phyloP scores from a whole-genome alignment of 2,797 vertebrate genomes.

The Tangara arthus region DNA sequence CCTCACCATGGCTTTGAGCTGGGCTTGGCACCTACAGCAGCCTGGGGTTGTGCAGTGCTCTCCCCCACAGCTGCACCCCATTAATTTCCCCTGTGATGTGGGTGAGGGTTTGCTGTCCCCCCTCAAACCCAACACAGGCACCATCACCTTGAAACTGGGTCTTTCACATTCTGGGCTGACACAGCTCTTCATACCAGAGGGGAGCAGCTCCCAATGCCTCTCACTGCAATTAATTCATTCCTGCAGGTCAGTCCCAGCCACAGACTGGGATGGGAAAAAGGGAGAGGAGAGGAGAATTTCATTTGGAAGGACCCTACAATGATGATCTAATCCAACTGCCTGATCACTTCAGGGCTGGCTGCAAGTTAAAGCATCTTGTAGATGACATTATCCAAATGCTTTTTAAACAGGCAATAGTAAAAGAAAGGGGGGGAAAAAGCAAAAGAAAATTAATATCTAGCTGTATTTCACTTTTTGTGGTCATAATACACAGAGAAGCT shows the following conservation, averaged over 20 bases:
- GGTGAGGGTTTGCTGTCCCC: neutral
- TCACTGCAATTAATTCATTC: neutral
- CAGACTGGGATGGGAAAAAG: too few relatives aligned
- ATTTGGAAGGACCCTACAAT: neutral
- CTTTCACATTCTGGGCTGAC: neutral
- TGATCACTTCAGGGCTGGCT: neutral
- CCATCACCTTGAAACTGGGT: neutral
- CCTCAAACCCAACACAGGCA: neutral
- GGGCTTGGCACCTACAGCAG: neutral
- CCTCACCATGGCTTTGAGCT: neutral
- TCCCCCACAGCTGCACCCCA: neutral
- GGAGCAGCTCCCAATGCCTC: rapidly evolving
- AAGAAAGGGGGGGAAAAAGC: neutral
- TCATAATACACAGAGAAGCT: neutral
- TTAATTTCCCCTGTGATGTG: rapidly evolving
- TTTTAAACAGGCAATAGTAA: neutral
- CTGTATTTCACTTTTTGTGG: neutral
- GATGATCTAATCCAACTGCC: neutral
- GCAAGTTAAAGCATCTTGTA: neutral
- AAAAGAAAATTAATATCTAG: neutral
- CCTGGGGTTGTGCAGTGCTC: rapidly evolving
- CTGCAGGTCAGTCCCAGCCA: rapidly evolving
- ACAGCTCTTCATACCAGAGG: neutral
- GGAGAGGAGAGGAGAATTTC: neutral
- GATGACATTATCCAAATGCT: neutral